phyloP scores from a whole-genome alignment of 2,113 vertebrate genomes.

The Mus musculus region GRCm39 chr2:131778001-131778500 shows the following conservation, averaged over 20 bases:
- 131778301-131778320: not conserved
- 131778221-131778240: too few relatives aligned
- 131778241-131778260: not conserved
- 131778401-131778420: slow-evolving; percentile 83
- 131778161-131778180: not conserved
- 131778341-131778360: slow-evolving; percentile 79
- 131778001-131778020: not conserved
- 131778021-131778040: not conserved
- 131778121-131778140: not conserved
- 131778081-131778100: not conserved
- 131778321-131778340: slow-evolving; percentile 71
- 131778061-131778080: not conserved
- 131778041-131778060: not conserved
- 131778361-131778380: slow-evolving; percentile 79
- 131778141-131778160: slow-evolving; percentile 12
- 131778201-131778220: not conserved
- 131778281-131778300: not conserved
- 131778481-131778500: slow-evolving; percentile 79
- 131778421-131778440: slow-evolving; percentile 82
- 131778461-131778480: slow-evolving; percentile 76
- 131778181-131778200: not conserved
- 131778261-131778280: not conserved
- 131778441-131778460: slow-evolving; percentile 79
- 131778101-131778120: not conserved
- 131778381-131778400: slow-evolving; percentile 79